phyloP scores from a whole-genome alignment of 1,140 invertebrate species.

The Solenopsis invicta region DNA sequence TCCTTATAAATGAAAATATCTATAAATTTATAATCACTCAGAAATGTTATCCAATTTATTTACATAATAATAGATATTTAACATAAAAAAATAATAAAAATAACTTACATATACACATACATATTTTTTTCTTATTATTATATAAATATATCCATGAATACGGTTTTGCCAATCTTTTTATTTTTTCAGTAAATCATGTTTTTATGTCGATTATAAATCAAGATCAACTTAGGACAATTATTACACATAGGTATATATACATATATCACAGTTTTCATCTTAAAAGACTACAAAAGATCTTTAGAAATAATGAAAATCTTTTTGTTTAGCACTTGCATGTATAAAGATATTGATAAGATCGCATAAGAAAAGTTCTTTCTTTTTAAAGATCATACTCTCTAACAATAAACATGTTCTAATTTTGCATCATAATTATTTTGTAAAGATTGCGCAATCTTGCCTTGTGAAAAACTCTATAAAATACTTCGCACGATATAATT shows the following conservation, averaged over 20 bases:
- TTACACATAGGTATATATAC: neutral
- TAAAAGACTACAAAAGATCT: slow-evolving; percentile 30
- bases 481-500: neutral
- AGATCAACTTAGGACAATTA: slow-evolving; percentile 8
- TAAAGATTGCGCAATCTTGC: slow-evolving; percentile 4
- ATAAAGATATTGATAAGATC: slow-evolving; percentile 10
- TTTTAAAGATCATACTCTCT: neutral
- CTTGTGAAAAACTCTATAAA: slow-evolving; percentile 46
- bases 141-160: slow-evolving; percentile 33
- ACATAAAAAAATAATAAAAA: slow-evolving; percentile 11
- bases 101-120: neutral
- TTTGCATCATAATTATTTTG: slow-evolving; percentile 3
- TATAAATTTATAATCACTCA: no score
- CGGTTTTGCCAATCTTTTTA: slow-evolving; percentile 38
- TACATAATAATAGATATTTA: neutral
- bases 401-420: neutral
- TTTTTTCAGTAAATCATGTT: neutral
- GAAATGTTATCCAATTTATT: neutral
- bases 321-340: neutral
- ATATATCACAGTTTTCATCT: slow-evolving; percentile 28
- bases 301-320: slow-evolving; percentile 5
- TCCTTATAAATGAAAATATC: neutral
- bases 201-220: neutral
- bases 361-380: neutral
- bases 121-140: neutral